Percentiles rank a stretch among this genome's conserved stretches.
Conservation (phyloP, 2,797 vertebrate species). For the Danio kyathit region DNA sequence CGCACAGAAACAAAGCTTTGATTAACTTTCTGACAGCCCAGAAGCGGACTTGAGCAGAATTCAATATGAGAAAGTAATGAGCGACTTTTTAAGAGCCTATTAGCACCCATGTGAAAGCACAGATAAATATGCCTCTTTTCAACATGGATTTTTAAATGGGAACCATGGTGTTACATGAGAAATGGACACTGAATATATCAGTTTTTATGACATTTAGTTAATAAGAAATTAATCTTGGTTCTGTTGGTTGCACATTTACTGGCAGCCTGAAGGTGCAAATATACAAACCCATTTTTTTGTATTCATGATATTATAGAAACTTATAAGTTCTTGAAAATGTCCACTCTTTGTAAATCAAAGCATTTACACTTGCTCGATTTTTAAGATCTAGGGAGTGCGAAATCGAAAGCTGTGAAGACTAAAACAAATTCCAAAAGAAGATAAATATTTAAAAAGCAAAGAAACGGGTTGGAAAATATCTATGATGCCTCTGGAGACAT, state of each 20-base stretch:
- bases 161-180: conserved; percentile 9
- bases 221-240: conserved; percentile 12
- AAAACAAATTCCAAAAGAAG: conserved; percentile 1
- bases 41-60: conserved; percentile 31
- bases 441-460: not conserved
- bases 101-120: conserved; percentile 43
- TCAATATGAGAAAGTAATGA: conserved; percentile 46
- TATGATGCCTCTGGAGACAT: not conserved
- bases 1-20: conserved; percentile 60
- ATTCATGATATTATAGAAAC: not conserved
- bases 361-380: not conserved
- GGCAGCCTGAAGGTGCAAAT: conserved; percentile 6
- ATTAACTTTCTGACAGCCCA: conserved; percentile 57
- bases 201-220: conserved; percentile 12
- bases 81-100: conserved; percentile 42
- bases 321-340: not conserved
- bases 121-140: conserved; percentile 45
- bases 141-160: conserved; percentile 18
- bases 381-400: not conserved
- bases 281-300: not conserved
- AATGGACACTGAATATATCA: conserved; percentile 20
- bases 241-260: not conserved
- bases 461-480: not conserved
- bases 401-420: not conserved
- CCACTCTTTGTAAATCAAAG: not conserved